Conservation (phyloP, 2,888 invertebrate genomes). For the Eilema depressum region DNA sequence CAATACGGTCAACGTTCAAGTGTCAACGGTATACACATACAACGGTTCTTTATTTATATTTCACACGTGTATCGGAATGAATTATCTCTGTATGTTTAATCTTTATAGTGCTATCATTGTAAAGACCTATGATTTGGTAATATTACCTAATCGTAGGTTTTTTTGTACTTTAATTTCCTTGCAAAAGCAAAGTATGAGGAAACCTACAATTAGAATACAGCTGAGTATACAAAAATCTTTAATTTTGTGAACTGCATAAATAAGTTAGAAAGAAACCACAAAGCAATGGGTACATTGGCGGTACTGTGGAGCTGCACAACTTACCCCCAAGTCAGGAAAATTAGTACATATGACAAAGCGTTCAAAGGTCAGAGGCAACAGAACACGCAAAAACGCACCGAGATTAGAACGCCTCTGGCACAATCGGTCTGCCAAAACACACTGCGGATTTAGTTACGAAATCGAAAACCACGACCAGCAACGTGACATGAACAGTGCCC, state of each 20-base stretch:
- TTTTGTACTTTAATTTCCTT: constrained; percentile 59
- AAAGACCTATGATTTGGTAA: constrained; percentile 20
- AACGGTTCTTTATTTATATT: constrained; percentile 80
- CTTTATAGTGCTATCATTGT: constrained; percentile 51
- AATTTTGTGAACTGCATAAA: background rate
- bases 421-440: constrained; percentile 64
- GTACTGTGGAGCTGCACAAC: background rate
- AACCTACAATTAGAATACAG: background rate
- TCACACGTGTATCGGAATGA: constrained; percentile 77
- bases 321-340: constrained; percentile 24
- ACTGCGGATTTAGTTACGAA: constrained; percentile 72
- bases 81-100: constrained; percentile 72
- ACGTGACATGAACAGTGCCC: constrained; percentile 67
- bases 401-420: constrained; percentile 72
- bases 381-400: constrained; percentile 59
- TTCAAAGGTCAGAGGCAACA: constrained; percentile 58
- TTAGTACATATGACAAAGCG: constrained; percentile 44
- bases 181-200: background rate
- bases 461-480: constrained; percentile 69
- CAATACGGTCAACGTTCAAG: constrained; percentile 73
- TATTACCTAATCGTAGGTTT: constrained; percentile 67
- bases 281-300: background rate
- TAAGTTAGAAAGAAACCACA: background rate
- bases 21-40: constrained; percentile 72
- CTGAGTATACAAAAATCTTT: background rate